Evolutionary conservation across 2,797 vertebrate genomes (phyloP).

Genomic region (Falco rusticolus): DNA sequence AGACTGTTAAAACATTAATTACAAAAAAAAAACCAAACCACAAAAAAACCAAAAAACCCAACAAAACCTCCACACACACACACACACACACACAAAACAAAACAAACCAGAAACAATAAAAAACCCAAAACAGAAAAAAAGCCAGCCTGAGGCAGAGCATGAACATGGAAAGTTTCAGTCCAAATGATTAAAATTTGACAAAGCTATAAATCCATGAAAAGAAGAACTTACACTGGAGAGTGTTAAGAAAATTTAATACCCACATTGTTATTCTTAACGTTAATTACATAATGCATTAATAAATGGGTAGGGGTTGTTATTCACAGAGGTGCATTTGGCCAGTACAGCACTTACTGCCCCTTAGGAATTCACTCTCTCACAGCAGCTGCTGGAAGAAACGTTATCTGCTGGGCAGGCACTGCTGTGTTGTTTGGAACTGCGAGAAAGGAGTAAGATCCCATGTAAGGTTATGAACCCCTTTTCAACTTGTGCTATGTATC

Average conservation of each 20-base stretch:
- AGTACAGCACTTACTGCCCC: background rate
- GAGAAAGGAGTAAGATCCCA: conserved; percentile 22
- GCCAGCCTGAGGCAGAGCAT: background rate
- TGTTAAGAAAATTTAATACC: conserved; percentile 30
- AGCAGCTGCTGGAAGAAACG: conserved; percentile 48
- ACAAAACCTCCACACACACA: too few relatives aligned
- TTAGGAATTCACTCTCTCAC: conserved; percentile 27
- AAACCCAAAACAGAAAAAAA: background rate
- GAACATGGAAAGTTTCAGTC: background rate
- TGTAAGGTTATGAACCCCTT: conserved; percentile 35
- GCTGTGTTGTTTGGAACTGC: conserved; percentile 22
- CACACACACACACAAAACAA: background rate
- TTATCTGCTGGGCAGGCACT: conserved; percentile 46
- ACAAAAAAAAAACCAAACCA: background rate
- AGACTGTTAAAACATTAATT: conserved; percentile 46
- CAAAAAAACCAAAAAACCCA: background rate
- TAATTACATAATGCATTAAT: conserved; percentile 51
- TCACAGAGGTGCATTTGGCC: conserved; percentile 37
- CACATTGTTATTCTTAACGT: conserved; percentile 15
- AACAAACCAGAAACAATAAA: background rate
- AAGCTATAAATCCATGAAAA: conserved; percentile 39
- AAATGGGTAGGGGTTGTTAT: conserved; percentile 6
- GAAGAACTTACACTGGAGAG: conserved; percentile 18
- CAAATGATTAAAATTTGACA: conserved; percentile 39
- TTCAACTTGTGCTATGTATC: conserved; percentile 46